A percentile compares a stretch with the other conserved stretches of the same genome.
Evolutionary conservation across 2,797 vertebrate species (phyloP).

Genomic region (Danio choprae): DNA sequence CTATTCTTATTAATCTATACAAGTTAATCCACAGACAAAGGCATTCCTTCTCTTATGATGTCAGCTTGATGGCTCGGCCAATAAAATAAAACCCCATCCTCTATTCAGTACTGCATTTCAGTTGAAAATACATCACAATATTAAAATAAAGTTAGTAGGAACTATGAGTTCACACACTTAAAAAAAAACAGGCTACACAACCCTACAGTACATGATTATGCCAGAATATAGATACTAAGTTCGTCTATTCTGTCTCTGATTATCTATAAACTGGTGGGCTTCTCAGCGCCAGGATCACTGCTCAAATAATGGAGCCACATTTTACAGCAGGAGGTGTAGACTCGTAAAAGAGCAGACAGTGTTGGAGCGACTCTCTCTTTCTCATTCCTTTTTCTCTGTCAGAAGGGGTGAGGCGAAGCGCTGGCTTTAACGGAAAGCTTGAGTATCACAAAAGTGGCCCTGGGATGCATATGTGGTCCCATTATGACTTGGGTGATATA

Average conservation of each 20-base stretch:
- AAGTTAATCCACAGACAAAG: too few relatives aligned
- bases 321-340: constrained; percentile 74
- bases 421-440: constrained; percentile 33
- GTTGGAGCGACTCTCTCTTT: constrained; percentile 58
- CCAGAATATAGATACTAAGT: constrained; percentile 55
- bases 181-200: constrained; percentile 12
- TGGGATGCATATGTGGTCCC: constrained; percentile 38
- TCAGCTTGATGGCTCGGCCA: too few relatives aligned
- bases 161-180: too few relatives aligned
- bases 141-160: too few relatives aligned
- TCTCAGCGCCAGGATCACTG: constrained; percentile 55
- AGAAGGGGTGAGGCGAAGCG: constrained; percentile 42
- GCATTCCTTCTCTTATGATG: too few relatives aligned
- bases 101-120: too few relatives aligned
- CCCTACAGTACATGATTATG: too few relatives aligned
- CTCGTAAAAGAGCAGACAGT: constrained; percentile 68
- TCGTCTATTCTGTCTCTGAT: constrained; percentile 71
- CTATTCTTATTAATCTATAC: too few relatives aligned
- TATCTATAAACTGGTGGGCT: constrained; percentile 61
- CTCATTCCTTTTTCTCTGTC: constrained; percentile 52
- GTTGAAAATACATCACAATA: too few relatives aligned
- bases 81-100: too few relatives aligned
- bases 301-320: constrained; percentile 62
- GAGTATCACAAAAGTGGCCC: constrained; percentile 32
- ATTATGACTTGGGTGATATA: constrained; percentile 46